phyloP scores from a whole-genome alignment of 2,888 invertebrate genomes.

The Myathropa florea region DNA sequence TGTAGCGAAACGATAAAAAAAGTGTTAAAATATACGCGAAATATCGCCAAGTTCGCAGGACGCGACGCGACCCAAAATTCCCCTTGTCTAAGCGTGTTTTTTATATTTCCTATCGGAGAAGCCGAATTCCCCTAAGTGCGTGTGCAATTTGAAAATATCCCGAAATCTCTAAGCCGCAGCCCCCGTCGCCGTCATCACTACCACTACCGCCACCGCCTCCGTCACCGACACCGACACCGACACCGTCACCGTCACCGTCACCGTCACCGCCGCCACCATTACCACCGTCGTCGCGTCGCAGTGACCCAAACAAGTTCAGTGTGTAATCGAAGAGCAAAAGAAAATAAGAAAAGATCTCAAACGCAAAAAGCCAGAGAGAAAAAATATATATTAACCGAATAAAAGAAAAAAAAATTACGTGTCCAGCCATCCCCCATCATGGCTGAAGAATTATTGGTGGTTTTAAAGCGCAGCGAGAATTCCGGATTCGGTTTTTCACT shows the following conservation, averaged over 20 bases:
- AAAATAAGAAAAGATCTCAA: constrained; percentile 19
- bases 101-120: constrained; percentile 14
- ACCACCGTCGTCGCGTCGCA: constrained; percentile 28
- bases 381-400: constrained; percentile 29
- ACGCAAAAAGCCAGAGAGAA: constrained; percentile 11
- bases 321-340: constrained; percentile 25
- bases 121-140: constrained; percentile 28
- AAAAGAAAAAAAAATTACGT: constrained; percentile 35
- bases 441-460: constrained; percentile 95
- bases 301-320: constrained; percentile 67
- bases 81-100: not conserved
- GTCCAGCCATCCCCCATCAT: constrained; percentile 80
- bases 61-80: constrained; percentile 27
- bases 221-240: not conserved
- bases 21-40: constrained; percentile 23
- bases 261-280: not conserved
- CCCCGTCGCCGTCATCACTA: not conserved
- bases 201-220: not conserved
- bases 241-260: constrained; percentile 8
- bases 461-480: constrained; percentile 92
- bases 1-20: not conserved
- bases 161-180: constrained; percentile 31
- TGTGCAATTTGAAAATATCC: constrained; percentile 40
- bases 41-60: constrained; percentile 14
- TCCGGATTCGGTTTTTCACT: constrained; percentile 95